phyloP scores from a whole-genome alignment of 2,113 vertebrate genomes.

The Chelonoidis abingdonii region DNA sequence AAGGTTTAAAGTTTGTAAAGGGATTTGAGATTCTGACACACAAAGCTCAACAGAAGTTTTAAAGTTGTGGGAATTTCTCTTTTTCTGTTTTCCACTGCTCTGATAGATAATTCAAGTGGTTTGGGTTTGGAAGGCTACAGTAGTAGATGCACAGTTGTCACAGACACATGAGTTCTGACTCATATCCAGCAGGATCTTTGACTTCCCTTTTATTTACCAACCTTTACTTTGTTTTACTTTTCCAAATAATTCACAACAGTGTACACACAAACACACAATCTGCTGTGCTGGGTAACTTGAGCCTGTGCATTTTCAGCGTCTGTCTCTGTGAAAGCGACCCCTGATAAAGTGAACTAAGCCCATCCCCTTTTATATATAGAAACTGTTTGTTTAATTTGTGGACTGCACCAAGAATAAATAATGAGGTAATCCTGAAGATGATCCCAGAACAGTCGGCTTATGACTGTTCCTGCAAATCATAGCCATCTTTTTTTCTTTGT shows the following conservation, averaged over 20 bases:
- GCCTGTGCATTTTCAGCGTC: slow-evolving; percentile 28
- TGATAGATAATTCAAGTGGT: neutral
- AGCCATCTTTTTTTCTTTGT: slow-evolving; percentile 10
- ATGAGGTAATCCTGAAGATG: slow-evolving; percentile 74
- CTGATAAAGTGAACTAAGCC: slow-evolving; percentile 64
- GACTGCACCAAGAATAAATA: slow-evolving; percentile 77
- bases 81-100: neutral
- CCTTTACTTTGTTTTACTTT: neutral
- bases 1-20: neutral
- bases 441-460: slow-evolving; percentile 56
- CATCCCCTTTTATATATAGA: slow-evolving; percentile 70
- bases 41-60: neutral
- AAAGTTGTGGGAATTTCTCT: neutral
- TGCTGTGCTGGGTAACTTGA: neutral
- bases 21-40: neutral
- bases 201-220: neutral
- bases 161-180: neutral
- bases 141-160: neutral
- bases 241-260: accelerated
- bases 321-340: slow-evolving; percentile 49
- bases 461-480: slow-evolving; percentile 19
- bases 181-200: neutral
- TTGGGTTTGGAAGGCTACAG: neutral
- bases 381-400: slow-evolving; percentile 78
- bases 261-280: accelerated